phyloP scores from a whole-genome alignment of 1,140 invertebrate species.

The Caenorhabditis brenneri region DNA sequence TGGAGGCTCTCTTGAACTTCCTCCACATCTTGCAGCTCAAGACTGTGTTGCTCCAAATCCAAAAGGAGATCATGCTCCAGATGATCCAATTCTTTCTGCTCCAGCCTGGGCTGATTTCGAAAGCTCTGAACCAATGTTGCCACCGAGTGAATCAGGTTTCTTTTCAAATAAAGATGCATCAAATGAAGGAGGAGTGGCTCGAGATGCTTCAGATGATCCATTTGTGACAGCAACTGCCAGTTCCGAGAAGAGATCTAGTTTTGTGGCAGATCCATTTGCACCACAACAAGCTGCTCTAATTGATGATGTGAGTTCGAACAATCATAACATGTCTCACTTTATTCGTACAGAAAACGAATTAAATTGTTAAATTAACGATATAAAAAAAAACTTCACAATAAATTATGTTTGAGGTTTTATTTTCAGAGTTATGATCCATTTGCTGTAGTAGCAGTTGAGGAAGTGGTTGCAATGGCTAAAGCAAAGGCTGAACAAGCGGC shows the following conservation, averaged over 20 bases:
- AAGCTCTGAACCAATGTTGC: slow-evolving; percentile 49
- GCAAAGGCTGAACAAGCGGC: slow-evolving; percentile 59
- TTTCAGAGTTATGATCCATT: slow-evolving; percentile 67
- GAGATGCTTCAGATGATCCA: slow-evolving; percentile 49
- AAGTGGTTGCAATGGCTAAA: slow-evolving; percentile 68
- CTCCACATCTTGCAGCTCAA: slow-evolving; percentile 11
- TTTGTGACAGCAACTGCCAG: slow-evolving; percentile 48
- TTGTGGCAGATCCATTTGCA: slow-evolving; percentile 58
- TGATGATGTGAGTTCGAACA: slow-evolving; percentile 53
- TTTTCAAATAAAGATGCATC: slow-evolving; percentile 55
- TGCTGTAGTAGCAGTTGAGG: slow-evolving; percentile 65
- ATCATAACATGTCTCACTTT: too few species aligned
- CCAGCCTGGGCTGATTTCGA: slow-evolving; percentile 63
- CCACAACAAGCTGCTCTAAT: slow-evolving; percentile 46
- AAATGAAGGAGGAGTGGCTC: neutral
- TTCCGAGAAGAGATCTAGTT: slow-evolving; percentile 50
- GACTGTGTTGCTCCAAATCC: slow-evolving; percentile 36
- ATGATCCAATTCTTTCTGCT: slow-evolving; percentile 46
- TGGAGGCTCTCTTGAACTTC: slow-evolving; percentile 50
- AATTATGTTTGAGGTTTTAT: too few species aligned
- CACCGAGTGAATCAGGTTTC: slow-evolving; percentile 65
- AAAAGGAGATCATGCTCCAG: slow-evolving; percentile 51
- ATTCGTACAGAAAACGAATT: too few species aligned
- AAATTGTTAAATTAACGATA: too few species aligned
- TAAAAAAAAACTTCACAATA: too few species aligned